Evolutionary conservation across 2,888 invertebrate genomes (phyloP).

Genomic region (Pherbina coryleti): DNA sequence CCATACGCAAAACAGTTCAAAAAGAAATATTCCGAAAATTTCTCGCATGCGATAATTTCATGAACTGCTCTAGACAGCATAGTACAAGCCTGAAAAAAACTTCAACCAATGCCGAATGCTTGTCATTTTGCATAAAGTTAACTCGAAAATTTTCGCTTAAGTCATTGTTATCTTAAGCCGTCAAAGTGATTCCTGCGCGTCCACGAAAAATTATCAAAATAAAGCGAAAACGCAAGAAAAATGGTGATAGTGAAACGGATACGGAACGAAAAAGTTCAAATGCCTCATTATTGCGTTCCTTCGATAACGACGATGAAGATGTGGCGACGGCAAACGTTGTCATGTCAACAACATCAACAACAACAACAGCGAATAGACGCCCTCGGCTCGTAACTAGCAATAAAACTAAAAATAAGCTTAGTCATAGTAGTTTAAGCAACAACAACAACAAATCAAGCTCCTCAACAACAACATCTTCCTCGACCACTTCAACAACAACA

Average conservation of each 20-base stretch:
- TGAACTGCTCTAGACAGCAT: background rate
- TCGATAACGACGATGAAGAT: constrained; percentile 18
- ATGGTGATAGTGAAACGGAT: constrained; percentile 52
- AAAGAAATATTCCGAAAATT: too few species aligned
- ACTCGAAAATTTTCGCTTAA: background rate
- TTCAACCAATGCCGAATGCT: background rate
- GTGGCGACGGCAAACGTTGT: background rate
- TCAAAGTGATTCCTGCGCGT: constrained; percentile 56
- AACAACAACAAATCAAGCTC: constrained; percentile 13
- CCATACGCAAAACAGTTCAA: too few species aligned
- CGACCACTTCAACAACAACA: background rate
- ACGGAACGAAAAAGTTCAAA: constrained; percentile 49
- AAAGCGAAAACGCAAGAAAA: constrained; percentile 58
- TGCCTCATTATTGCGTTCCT: constrained; percentile 32
- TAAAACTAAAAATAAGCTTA: background rate
- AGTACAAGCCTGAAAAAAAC: background rate
- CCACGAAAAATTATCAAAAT: constrained; percentile 60
- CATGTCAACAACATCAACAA: background rate
- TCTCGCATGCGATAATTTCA: too few species aligned
- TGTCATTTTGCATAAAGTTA: background rate
- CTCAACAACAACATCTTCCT: background rate
- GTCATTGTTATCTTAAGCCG: constrained; percentile 13
- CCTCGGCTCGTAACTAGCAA: background rate
- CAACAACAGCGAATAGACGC: background rate
- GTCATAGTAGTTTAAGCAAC: background rate